Base-by-base conservation (phyloP, 53 echinoderm and acorn worm species). In the Apostichopus leukothele region DNA sequence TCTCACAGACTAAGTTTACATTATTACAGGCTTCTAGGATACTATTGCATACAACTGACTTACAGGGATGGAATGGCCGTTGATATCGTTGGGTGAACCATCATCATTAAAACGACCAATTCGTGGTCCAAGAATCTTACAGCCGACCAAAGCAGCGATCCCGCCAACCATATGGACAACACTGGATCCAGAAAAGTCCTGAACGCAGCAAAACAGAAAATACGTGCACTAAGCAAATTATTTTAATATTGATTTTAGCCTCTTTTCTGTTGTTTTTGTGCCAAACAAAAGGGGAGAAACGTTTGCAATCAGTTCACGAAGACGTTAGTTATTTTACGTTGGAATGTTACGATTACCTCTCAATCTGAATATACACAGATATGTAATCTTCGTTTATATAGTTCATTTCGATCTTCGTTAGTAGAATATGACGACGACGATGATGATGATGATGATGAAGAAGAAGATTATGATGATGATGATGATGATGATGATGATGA, bases 151-250 rank as follows among this genome's bases (percentile, higher is more conserved):
- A 7, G 90, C 93, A 27, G 89, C 93, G 13, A 87, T 89, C 12
- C 93, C 93, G 1, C 93, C 93, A 8, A 90, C 89, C 89, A 91
- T 93, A 73, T 93, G 93, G 8, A 93, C 93, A 1, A 93, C 93
- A 20, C 86, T 84, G 51, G 91, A 91, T 12, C 93, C 93, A 23
- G 93, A 86, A 66, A 93, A 93, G 68, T 93, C 93, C 93, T 93
- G n/a, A 10, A 76, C 11, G 50, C 2, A 52, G 51, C 6, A 4
- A 50, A 0, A 91, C 71, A 22, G 79, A 86, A 51, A 51, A 78
- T 8, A 23, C 8, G 22, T 0, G 14, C 7, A 23, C 39, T 0
- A 39, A 39, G 39, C 39, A 39, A 27, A 23, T 75, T 21, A 23
- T 10, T 21, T 22, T 84, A 78, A 25, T 90, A 86, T 7, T 53